These are phyloP conservation scores for Xylota segnis DNA, from an alignment of 2,888 invertebrate genomes.

Conservation along the genomic window DNA sequence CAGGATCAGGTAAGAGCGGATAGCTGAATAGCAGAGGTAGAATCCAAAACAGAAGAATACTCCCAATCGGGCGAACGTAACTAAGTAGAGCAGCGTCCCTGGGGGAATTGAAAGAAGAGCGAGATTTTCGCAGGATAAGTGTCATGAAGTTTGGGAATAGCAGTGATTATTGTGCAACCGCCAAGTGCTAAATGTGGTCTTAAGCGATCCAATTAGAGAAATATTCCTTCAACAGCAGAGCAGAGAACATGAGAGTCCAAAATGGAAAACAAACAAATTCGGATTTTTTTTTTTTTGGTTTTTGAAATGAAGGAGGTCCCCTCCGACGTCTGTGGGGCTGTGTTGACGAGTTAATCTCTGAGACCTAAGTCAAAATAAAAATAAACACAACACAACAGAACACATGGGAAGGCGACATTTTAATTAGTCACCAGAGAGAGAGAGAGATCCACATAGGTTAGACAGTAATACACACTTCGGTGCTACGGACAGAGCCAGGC, in stretches of 20 bases:
- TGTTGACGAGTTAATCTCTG: constrained; percentile 47
- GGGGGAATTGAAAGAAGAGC: constrained; percentile 11
- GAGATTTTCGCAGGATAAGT: constrained; percentile 38
- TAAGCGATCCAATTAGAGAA: constrained; percentile 61
- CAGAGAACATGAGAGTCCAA: background rate
- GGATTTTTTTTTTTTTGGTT: constrained; percentile 21
- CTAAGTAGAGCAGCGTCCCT: constrained; percentile 39
- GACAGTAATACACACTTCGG: background rate
- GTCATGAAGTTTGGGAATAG: constrained; percentile 11
- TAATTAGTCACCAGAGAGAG: constrained; percentile 41
- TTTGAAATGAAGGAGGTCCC: constrained; percentile 11
- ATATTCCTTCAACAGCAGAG: background rate
- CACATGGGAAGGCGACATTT: constrained; percentile 43
- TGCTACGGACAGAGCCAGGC: background rate
- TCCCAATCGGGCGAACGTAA: background rate
- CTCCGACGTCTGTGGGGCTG: background rate
- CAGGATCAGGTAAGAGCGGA: constrained; percentile 36
- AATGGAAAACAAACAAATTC: constrained; percentile 27
- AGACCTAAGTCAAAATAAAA: constrained; percentile 33
- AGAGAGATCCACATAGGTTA: constrained; percentile 13
- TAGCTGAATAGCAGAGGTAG: background rate
- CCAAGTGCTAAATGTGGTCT: constrained; percentile 46
- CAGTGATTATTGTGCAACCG: constrained; percentile 36
- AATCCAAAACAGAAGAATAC: constrained; percentile 1
- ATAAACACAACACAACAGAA: constrained; percentile 23